Evolutionary conservation across 2,888 invertebrate species (phyloP).

Genomic region (Luperina nickerlii): DNA sequence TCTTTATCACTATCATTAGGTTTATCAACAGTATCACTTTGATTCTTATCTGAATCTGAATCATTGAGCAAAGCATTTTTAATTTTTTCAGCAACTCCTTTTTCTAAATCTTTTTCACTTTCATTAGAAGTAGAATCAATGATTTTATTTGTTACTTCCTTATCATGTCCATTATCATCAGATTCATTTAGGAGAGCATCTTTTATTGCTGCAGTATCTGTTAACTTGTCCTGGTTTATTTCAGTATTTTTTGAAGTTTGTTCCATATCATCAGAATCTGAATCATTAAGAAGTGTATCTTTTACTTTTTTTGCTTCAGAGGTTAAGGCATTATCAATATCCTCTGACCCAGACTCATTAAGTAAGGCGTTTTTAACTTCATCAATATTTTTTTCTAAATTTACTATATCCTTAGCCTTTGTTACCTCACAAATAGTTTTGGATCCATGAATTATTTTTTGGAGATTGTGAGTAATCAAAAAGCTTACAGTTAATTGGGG

Average conservation of each 20-base stretch:
- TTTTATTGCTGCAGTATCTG: conserved; percentile 48
- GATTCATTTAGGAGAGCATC: conserved; percentile 52
- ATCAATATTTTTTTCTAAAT: conserved; percentile 52
- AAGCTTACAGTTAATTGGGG: conserved; percentile 74
- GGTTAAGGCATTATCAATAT: conserved; percentile 33
- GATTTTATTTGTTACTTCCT: not conserved
- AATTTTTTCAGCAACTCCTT: conserved; percentile 44
- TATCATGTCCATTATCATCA: conserved; percentile 34
- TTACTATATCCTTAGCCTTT: conserved; percentile 32
- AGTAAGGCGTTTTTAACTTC: conserved; percentile 70
- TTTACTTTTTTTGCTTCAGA: conserved; percentile 47
- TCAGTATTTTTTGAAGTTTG: conserved; percentile 9
- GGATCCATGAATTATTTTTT: conserved; percentile 74
- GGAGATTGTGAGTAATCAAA: conserved; percentile 74
- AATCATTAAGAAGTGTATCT: conserved; percentile 63
- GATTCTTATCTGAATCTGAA: conserved; percentile 51
- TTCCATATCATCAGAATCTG: conserved; percentile 50
- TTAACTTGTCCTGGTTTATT: conserved; percentile 6
- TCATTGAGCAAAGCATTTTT: conserved; percentile 63
- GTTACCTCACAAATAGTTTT: conserved; percentile 71
- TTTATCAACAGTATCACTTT: not conserved
- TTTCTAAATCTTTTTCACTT: conserved; percentile 11
- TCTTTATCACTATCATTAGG: not conserved
- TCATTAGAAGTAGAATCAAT: conserved; percentile 6
- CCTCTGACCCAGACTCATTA: conserved; percentile 71